These are phyloP conservation scores for Rousettus leschenaultii DNA, from an alignment of 2,113 vertebrate species.

Conservation along the genomic window DNA sequence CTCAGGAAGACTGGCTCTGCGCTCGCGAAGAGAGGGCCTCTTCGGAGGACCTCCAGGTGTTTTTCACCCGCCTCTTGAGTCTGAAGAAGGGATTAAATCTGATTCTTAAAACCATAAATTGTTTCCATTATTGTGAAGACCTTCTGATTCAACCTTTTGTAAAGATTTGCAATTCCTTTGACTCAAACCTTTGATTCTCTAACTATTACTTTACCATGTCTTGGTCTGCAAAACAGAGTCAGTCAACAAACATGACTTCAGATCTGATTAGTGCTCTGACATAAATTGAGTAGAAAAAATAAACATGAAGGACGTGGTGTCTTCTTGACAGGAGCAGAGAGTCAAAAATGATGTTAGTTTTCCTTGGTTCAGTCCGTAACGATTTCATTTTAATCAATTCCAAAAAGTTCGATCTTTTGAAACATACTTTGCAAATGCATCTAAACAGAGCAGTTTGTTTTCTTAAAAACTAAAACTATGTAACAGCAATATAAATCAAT, in stretches of 20 bases:
- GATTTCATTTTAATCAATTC: not conserved
- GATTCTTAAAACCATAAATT: not conserved
- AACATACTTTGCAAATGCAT: not conserved
- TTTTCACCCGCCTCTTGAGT: not conserved
- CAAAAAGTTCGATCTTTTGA: not conserved
- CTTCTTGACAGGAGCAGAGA: not conserved
- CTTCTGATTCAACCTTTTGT: not conserved
- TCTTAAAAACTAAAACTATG: not conserved
- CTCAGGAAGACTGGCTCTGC: not conserved
- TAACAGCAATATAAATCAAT: not conserved
- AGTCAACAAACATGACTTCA: not conserved
- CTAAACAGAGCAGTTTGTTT: not conserved
- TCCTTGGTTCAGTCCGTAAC: not conserved
- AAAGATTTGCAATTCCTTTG: not conserved
- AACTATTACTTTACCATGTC: not conserved
- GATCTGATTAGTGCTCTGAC: not conserved
- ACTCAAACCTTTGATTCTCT: not conserved
- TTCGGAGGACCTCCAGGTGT: not conserved
- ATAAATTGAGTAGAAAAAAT: not conserved
- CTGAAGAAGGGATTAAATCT: not conserved
- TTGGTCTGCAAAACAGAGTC: not conserved
- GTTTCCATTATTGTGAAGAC: not conserved
- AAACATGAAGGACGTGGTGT: not conserved
- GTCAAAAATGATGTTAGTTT: not conserved
- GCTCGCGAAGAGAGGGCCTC: not conserved